Conservation (phyloP, 2,888 invertebrate genomes). For the Coelopa pilipes region DNA sequence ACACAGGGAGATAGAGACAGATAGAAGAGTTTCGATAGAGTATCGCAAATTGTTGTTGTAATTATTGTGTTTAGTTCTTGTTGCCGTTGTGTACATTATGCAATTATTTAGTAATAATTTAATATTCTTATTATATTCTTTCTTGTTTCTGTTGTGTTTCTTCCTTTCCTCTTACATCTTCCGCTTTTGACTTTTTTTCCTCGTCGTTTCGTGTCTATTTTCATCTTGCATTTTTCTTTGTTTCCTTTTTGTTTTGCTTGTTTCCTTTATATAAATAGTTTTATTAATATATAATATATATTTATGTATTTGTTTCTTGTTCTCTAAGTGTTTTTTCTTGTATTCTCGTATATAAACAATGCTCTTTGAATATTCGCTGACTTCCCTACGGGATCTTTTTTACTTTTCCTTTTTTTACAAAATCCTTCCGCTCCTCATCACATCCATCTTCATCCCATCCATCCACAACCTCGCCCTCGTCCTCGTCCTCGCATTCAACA, state of each 20-base stretch:
- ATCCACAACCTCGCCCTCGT: background rate
- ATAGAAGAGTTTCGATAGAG: too few relatives aligned
- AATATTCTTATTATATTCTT: too few relatives aligned
- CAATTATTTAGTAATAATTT: too few relatives aligned
- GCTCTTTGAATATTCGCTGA: too few relatives aligned
- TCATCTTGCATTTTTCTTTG: background rate
- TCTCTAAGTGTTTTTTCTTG: slow-evolving; percentile 52
- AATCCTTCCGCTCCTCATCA: background rate
- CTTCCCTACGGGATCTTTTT: background rate
- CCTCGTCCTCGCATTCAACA: background rate
- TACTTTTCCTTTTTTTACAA: background rate
- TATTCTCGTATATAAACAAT: slow-evolving; percentile 44
- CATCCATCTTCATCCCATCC: background rate
- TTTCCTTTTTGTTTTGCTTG: background rate
- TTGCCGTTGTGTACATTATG: too few relatives aligned
- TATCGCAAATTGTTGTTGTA: too few relatives aligned
- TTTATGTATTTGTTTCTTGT: slow-evolving; percentile 34
- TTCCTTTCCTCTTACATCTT: too few relatives aligned
- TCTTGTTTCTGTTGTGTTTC: too few relatives aligned
- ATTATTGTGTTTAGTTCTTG: too few relatives aligned
- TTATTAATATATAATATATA: background rate
- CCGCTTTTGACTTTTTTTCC: too few relatives aligned
- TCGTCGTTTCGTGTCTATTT: too few relatives aligned
- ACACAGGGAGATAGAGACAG: too few relatives aligned
- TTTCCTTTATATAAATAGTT: background rate